Conservation (phyloP, 1,140 invertebrate genomes). For the Calliphora vicina region DNA sequence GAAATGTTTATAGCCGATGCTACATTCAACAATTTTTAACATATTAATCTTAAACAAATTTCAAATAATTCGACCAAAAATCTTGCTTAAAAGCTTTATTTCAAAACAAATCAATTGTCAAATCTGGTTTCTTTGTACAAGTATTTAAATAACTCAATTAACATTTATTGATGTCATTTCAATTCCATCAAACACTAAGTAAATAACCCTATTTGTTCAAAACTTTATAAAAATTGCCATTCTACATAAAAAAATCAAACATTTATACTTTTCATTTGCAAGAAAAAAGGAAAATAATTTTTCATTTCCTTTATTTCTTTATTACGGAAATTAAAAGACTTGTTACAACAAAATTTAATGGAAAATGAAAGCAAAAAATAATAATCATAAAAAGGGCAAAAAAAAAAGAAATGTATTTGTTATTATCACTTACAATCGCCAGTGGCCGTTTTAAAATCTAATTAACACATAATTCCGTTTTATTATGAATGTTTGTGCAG, state of each 20-base stretch:
- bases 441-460: not conserved
- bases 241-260: not conserved
- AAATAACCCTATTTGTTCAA: too few relatives aligned
- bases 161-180: too few relatives aligned
- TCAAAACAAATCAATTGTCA: too few relatives aligned
- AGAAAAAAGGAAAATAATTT: not conserved
- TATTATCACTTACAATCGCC: not conserved
- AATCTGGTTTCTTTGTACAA: too few relatives aligned
- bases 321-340: slow-evolving; percentile 8
- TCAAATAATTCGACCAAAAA: too few relatives aligned
- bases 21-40: too few relatives aligned
- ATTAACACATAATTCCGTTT: not conserved
- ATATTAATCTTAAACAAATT: too few relatives aligned
- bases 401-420: not conserved
- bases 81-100: too few relatives aligned
- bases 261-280: not conserved
- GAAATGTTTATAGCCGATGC: too few relatives aligned
- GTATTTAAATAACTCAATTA: too few relatives aligned
- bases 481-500: not conserved
- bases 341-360: not conserved
- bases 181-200: too few relatives aligned
- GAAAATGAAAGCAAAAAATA: not conserved
- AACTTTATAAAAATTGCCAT: too few relatives aligned
- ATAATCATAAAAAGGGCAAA: not conserved
- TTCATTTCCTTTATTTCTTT: not conserved